Evolutionary conservation across 1,140 invertebrate species (phyloP).

Genomic region (Drosophila azteca): DNA sequence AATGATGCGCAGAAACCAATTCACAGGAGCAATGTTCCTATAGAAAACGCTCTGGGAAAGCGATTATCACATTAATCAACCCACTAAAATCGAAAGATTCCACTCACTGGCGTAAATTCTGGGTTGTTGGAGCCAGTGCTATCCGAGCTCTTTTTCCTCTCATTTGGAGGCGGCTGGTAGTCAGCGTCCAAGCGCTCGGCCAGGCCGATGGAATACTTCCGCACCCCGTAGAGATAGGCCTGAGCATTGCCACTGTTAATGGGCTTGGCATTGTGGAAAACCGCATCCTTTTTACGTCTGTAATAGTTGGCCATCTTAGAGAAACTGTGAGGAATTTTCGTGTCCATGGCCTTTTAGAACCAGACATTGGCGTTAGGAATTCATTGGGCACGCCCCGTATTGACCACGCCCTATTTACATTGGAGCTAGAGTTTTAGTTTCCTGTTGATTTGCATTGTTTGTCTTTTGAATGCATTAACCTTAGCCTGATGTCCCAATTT

Average conservation of each 20-base stretch:
- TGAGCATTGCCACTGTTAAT: slow-evolving; percentile 70
- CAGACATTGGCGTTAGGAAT: slow-evolving; percentile 64
- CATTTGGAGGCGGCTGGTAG: slow-evolving; percentile 47
- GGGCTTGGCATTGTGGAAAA: slow-evolving; percentile 79
- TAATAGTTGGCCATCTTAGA: slow-evolving; percentile 73
- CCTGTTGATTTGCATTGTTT: slow-evolving; percentile 79
- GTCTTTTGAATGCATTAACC: slow-evolving; percentile 75
- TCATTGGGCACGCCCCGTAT: slow-evolving; percentile 54
- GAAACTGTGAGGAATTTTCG: slow-evolving; percentile 47
- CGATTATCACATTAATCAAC: neutral
- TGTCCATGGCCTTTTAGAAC: slow-evolving; percentile 49
- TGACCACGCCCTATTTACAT: slow-evolving; percentile 53
- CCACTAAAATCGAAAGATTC: no score
- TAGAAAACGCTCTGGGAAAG: slow-evolving; percentile 85
- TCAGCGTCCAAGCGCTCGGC: slow-evolving; percentile 71
- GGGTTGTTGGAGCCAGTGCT: slow-evolving; percentile 63
- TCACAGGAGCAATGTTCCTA: slow-evolving; percentile 86
- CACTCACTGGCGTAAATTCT: slow-evolving; percentile 68
- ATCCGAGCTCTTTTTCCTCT: slow-evolving; percentile 59
- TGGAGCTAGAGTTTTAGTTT: slow-evolving; percentile 62
- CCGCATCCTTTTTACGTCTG: slow-evolving; percentile 75
- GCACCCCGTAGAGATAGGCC: slow-evolving; percentile 65
- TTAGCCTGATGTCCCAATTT: slow-evolving; percentile 72
- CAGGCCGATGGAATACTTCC: slow-evolving; percentile 76
- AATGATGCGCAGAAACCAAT: slow-evolving; percentile 85